Conservation (phyloP, 1,140 invertebrate genomes). For the Ericerus pela region DNA sequence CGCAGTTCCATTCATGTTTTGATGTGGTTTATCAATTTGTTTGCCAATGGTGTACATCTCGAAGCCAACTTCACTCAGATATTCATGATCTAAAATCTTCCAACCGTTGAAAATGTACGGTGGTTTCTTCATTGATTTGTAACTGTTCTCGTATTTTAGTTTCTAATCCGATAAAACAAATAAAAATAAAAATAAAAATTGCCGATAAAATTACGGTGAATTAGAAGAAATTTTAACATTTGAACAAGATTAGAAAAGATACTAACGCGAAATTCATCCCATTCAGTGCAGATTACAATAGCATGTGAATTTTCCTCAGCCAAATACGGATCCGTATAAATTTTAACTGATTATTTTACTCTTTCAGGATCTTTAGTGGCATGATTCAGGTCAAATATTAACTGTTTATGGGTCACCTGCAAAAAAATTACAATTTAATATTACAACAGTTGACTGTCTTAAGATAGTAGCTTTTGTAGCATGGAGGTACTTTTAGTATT, state of each 20-base stretch:
- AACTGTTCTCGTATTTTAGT: slow-evolving; percentile 80
- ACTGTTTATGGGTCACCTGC: slow-evolving; percentile 60
- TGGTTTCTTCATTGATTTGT: slow-evolving; percentile 90
- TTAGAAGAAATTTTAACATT: too few species aligned
- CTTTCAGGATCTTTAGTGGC: slow-evolving; percentile 50
- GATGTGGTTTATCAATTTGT: neutral
- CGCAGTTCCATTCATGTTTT: too few species aligned
- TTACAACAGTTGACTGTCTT: too few species aligned
- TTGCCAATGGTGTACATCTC: slow-evolving; percentile 93
- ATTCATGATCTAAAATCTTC: slow-evolving; percentile 79
- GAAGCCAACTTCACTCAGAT: slow-evolving; percentile 79
- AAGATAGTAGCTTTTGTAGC: too few species aligned
- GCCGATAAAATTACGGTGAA: too few species aligned
- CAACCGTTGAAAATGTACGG: slow-evolving; percentile 97
- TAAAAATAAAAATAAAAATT: slow-evolving; percentile 11
- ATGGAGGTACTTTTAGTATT: too few species aligned
- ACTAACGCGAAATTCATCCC: slow-evolving; percentile 91
- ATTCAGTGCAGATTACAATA: slow-evolving; percentile 93
- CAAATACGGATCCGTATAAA: slow-evolving; percentile 67
- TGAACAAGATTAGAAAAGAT: too few species aligned
- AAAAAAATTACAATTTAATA: too few species aligned
- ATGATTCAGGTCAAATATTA: slow-evolving; percentile 55
- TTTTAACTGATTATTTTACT: slow-evolving; percentile 50
- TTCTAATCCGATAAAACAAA: slow-evolving; percentile 34
- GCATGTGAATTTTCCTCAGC: slow-evolving; percentile 82